A percentile compares a stretch with the other conserved stretches of the same genome.
phyloP scores from a whole-genome alignment of 2,113 vertebrate species.

The Rutilus rutilus region DNA sequence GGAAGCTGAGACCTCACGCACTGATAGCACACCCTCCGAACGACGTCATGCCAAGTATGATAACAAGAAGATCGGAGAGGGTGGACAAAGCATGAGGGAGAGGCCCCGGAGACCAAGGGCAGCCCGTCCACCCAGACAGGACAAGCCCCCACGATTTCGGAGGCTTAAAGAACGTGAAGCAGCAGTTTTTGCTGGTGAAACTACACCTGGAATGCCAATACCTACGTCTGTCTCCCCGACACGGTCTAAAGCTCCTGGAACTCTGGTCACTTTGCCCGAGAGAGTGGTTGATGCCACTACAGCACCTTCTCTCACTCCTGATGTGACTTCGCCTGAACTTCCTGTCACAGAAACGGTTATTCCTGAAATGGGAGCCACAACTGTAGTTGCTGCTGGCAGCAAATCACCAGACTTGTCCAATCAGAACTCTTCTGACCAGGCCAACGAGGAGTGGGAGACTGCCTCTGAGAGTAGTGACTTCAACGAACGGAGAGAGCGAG shows the following conservation, averaged over 20 bases:
- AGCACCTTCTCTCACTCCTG: conserved; percentile 1
- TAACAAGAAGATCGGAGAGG: conserved; percentile 83
- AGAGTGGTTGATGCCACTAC: conserved; percentile 11
- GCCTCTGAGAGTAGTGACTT: conserved; percentile 99
- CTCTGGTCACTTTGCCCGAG: conserved; percentile 62
- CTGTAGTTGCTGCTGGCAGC: conserved; percentile 78
- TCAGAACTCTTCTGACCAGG: conserved; percentile 98
- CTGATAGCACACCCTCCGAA: conserved; percentile 73
- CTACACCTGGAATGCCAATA: conserved; percentile 45
- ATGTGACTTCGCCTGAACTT: conserved; percentile 37
- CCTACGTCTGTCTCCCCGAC: conserved; percentile 66
- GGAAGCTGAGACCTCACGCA: conserved; percentile 66
- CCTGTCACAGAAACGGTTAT: conserved; percentile 9
- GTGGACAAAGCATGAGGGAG: conserved; percentile 85
- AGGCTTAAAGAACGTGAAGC: conserved; percentile 91
- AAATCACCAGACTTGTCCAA: conserved; percentile 98
- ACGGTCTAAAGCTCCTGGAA: conserved; percentile 77
- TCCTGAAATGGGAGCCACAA: conserved; percentile 57
- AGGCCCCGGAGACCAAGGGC: conserved; percentile 91
- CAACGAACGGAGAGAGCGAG: conserved; percentile 93
- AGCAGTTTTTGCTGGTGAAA: conserved; percentile 73
- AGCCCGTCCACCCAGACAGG: conserved; percentile 92
- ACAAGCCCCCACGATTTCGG: conserved; percentile 95
- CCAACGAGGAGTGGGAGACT: conserved; percentile 98
- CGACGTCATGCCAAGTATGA: conserved; percentile 86